phyloP scores from a whole-genome alignment of 2,113 vertebrate genomes.

The Hemiprocne comata region DNA sequence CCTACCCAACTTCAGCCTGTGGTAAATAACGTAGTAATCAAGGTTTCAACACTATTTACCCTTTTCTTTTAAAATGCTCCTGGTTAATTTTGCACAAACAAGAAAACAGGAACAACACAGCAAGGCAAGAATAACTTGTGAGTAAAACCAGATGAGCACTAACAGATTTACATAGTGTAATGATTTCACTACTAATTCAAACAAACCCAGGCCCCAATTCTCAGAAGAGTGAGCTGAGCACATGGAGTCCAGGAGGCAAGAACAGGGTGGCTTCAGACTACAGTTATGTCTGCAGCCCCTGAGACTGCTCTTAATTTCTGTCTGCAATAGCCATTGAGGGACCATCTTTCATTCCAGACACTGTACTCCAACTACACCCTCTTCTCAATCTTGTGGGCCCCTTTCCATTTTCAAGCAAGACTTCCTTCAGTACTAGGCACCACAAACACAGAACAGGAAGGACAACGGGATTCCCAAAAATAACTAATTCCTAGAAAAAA shows the following conservation, averaged over 20 bases:
- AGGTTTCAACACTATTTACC: slow-evolving; percentile 50
- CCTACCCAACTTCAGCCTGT: neutral
- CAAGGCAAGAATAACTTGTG: slow-evolving; percentile 58
- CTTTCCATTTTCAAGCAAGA: neutral
- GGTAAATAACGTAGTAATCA: slow-evolving; percentile 27
- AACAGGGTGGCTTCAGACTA: slow-evolving; percentile 50
- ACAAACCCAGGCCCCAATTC: slow-evolving; percentile 52
- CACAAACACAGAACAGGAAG: neutral
- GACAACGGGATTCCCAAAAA: neutral
- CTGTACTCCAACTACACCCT: neutral
- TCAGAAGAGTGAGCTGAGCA: slow-evolving; percentile 6
- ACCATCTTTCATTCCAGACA: neutral
- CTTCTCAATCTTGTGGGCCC: neutral
- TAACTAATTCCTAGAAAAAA: neutral
- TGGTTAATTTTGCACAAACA: slow-evolving; percentile 58
- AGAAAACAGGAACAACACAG: slow-evolving; percentile 45
- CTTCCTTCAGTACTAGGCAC: neutral
- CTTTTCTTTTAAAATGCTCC: slow-evolving; percentile 17
- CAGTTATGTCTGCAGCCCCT: neutral
- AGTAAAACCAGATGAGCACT: slow-evolving; percentile 63
- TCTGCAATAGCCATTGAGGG: neutral
- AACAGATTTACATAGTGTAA: slow-evolving; percentile 58
- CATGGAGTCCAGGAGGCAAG: slow-evolving; percentile 48
- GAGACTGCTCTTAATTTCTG: neutral
- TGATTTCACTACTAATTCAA: slow-evolving; percentile 63